Evolutionary conservation across 2,113 vertebrate genomes (phyloP).

Genomic region (Chaetops frenatus): DNA sequence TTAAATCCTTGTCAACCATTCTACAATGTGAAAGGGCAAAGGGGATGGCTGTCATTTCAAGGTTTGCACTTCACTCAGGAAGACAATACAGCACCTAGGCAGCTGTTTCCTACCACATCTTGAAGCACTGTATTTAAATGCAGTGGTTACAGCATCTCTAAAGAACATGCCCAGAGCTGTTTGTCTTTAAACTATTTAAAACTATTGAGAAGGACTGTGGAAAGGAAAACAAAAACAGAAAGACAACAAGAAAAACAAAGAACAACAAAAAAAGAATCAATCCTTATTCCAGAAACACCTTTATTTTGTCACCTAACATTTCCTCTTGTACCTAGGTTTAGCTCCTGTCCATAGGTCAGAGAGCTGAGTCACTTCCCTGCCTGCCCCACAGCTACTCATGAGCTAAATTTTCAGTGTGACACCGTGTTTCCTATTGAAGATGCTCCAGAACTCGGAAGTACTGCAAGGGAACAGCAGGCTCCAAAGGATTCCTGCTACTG

Average conservation of each 20-base stretch:
- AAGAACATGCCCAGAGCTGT: neutral
- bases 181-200: neutral
- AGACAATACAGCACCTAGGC: neutral
- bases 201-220: neutral
- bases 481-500: neutral
- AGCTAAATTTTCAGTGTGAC: neutral
- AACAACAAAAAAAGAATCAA: neutral
- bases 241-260: neutral
- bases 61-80: neutral
- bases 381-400: neutral
- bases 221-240: neutral
- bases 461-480: neutral
- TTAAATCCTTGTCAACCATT: neutral
- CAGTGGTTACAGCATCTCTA: neutral
- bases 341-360: neutral
- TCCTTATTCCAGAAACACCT: neutral
- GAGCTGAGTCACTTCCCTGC: neutral
- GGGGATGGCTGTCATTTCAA: neutral
- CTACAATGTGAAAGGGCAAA: neutral
- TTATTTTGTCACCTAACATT: neutral
- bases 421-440: neutral
- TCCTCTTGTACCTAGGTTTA: constrained; percentile 2
- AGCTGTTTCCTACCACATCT: neutral
- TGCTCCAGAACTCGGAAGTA: neutral
- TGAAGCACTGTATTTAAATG: neutral